Evolutionary conservation across 2,888 invertebrate species (phyloP).

Genomic region (Mesochorus sp.): DNA sequence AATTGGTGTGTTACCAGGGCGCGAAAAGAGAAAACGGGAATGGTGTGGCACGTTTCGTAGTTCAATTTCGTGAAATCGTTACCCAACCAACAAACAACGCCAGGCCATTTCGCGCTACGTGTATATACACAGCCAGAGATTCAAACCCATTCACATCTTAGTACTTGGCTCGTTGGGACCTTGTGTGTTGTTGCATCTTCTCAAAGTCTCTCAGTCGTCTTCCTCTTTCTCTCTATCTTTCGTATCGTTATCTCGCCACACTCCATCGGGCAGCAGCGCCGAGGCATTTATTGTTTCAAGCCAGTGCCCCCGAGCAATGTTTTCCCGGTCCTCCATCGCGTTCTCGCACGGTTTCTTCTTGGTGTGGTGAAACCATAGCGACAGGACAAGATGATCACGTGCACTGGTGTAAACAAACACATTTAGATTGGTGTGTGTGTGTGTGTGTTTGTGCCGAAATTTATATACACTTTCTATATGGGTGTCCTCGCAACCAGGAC

Average conservation of each 20-base stretch:
- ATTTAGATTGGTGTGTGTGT: background rate
- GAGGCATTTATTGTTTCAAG: slow-evolving; percentile 75
- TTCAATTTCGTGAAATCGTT: slow-evolving; percentile 71
- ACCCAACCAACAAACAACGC: slow-evolving; percentile 73
- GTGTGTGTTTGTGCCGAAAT: background rate
- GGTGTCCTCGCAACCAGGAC: slow-evolving; percentile 32
- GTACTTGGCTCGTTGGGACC: slow-evolving; percentile 11
- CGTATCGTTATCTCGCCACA: slow-evolving; percentile 73
- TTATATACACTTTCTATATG: too few relatives aligned
- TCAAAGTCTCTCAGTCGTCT: slow-evolving; percentile 62
- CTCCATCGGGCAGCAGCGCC: slow-evolving; percentile 70
- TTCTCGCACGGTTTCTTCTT: slow-evolving; percentile 30
- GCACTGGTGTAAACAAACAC: slow-evolving; percentile 24
- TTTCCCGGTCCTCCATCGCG: slow-evolving; percentile 67
- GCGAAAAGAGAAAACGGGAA: slow-evolving; percentile 56
- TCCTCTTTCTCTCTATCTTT: slow-evolving; percentile 53
- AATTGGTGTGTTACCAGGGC: slow-evolving; percentile 46
- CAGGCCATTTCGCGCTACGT: slow-evolving; percentile 26
- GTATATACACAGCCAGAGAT: slow-evolving; percentile 18
- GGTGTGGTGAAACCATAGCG: slow-evolving; percentile 21
- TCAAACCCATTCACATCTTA: slow-evolving; percentile 47
- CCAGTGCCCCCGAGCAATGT: slow-evolving; percentile 68
- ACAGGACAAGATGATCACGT: slow-evolving; percentile 30
- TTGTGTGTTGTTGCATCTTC: slow-evolving; percentile 28
- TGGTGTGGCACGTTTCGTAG: slow-evolving; percentile 57